phyloP scores from a whole-genome alignment of 2,797 vertebrate genomes.

The Carcharodon carcharias region DNA sequence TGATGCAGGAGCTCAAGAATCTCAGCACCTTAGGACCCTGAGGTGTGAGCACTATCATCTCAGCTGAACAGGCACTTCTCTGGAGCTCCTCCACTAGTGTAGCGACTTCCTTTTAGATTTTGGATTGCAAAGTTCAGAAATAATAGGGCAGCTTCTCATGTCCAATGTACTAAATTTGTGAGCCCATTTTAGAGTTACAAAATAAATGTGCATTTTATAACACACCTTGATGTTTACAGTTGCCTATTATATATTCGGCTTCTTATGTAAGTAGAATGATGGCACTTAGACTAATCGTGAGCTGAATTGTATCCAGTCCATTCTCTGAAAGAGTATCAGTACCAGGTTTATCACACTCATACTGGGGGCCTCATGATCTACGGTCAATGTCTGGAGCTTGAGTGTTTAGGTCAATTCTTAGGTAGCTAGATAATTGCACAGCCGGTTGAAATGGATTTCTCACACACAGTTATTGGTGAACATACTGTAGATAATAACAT shows the following conservation, averaged over 20 bases:
- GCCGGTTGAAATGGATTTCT: neutral
- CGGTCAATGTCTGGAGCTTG: neutral
- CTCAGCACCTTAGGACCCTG: neutral
- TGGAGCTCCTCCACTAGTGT: neutral
- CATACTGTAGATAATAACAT: neutral
- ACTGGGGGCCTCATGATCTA: neutral
- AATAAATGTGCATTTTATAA: neutral
- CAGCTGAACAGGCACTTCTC: neutral
- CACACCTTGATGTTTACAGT: neutral
- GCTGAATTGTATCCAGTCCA: neutral
- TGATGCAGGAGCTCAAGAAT: neutral
- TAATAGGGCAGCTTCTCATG: neutral
- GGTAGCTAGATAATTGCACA: neutral
- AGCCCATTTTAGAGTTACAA: neutral
- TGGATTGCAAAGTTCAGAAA: neutral
- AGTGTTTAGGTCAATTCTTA: neutral
- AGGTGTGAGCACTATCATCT: neutral
- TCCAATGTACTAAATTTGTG: neutral
- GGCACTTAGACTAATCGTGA: neutral
- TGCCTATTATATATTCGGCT: neutral
- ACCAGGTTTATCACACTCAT: neutral
- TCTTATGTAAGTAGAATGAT: neutral
- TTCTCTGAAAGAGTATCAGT: neutral
- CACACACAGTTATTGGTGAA: neutral
- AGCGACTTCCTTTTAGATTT: neutral